Evolutionary conservation across 1,140 invertebrate species (phyloP), one percentile per base, ranked within the genome.

Genomic region (Ganaspis sp.): DNA sequence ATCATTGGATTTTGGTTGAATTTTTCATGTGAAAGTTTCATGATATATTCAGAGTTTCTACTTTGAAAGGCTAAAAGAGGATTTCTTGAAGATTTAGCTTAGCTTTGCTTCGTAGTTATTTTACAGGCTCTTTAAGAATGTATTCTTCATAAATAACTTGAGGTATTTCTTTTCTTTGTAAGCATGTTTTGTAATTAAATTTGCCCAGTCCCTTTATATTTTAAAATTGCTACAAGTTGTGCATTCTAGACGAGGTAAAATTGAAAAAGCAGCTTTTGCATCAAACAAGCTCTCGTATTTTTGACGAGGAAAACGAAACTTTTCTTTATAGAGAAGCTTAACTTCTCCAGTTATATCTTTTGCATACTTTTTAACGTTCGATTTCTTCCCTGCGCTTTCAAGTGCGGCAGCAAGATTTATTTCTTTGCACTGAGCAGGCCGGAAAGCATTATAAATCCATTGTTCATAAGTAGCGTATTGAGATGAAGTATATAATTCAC

Each of bases 11-110:
- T 64, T 64, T 49, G 0, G 8, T 15, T 49, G n/a, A 49, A 49
- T 49, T 17, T 49, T 49, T 49, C 8, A 49, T 49, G 45, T 49
- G 45, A 49, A 49, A 49, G 15, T 45, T 45, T 15, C 42, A 45
- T 45, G 15, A 45, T 12, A 15, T 45, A 45, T 45, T 23, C 23
- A 58, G 21, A 58, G 54, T 64, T 34, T 29, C 23, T 29, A 64
- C 23, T 64, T 64, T 64, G 21, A 64, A 26, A 8, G 21, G 23
- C 58, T 64, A 29, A 64, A 64, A 64, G 58, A 26, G 58, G 58
- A 64, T 64, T 64, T 64, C 58, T 64, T 29, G 58, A 64, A 64
- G 58, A 64, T 64, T 64, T 64, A 64, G 58, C 23, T 64, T 12
- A 64, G 54, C 21, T 64, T 26, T 15, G 23, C 23, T 23, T 64